Percentiles rank a stretch among this genome's conserved stretches.
These are phyloP conservation scores for Astreopora myriophthalma DNA, from an alignment of 64 coral and sea anemone genomes.

Conservation along the genomic window DNA sequence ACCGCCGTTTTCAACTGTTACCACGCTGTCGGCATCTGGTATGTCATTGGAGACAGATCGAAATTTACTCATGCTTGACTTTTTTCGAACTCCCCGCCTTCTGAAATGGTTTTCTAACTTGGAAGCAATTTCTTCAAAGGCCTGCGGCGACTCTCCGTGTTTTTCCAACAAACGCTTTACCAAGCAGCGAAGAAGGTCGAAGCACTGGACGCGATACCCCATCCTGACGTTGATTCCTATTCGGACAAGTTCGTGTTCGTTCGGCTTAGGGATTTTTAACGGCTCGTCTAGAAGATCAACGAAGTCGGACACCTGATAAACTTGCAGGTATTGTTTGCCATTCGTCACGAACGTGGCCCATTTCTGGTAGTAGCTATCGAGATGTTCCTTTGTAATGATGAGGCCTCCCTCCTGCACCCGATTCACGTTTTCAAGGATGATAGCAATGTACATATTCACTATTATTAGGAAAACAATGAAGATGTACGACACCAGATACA, in stretches of 20 bases:
- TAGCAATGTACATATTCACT: slow-evolving; percentile 88
- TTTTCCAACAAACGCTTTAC: slow-evolving; percentile 28
- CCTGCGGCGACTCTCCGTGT: slow-evolving; percentile 10
- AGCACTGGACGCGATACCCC: slow-evolving; percentile 63
- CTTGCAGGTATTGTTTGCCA: slow-evolving; percentile 68
- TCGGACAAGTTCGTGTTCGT: slow-evolving; percentile 51
- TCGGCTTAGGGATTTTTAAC: slow-evolving; percentile 62
- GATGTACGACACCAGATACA: slow-evolving; percentile 81
- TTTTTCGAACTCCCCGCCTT: slow-evolving; percentile 22
- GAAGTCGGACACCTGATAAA: slow-evolving; percentile 68
- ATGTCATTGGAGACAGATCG: slow-evolving; percentile 17
- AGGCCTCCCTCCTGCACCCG: slow-evolving; percentile 63
- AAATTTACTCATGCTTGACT: slow-evolving; percentile 3
- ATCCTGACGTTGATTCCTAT: slow-evolving; percentile 69
- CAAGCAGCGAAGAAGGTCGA: slow-evolving; percentile 65
- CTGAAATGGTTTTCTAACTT: slow-evolving; percentile 44
- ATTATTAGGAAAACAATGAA: slow-evolving; percentile 74
- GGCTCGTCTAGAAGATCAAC: slow-evolving; percentile 72
- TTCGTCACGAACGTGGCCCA: slow-evolving; percentile 65
- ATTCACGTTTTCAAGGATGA: slow-evolving; percentile 80
- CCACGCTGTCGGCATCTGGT: background rate
- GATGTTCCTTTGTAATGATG: slow-evolving; percentile 74
- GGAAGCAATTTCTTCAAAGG: slow-evolving; percentile 43
- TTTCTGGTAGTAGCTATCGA: slow-evolving; percentile 82
- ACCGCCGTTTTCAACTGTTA: background rate